Percentiles rank a stretch among this genome's conserved stretches.
phyloP scores from a whole-genome alignment of 1,140 invertebrate species.

The Procambarus virginalis region DNA sequence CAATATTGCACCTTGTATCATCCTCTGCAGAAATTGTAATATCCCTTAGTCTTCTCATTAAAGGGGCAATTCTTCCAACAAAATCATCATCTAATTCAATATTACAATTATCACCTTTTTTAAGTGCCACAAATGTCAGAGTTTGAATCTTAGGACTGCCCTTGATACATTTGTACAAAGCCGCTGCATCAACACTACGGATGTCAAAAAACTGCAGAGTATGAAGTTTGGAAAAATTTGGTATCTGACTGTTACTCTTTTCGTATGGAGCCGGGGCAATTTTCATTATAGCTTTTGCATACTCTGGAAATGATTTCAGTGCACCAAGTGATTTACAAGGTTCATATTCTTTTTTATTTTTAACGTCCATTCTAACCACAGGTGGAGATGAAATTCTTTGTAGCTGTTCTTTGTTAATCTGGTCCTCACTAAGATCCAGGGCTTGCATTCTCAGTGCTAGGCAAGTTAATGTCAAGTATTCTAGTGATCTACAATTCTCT shows the following conservation, averaged over 20 bases:
- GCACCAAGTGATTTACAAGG: background rate
- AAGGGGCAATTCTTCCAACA: background rate
- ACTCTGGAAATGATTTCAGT: background rate
- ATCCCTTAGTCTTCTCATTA: background rate
- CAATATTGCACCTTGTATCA: background rate
- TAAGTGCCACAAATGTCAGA: background rate
- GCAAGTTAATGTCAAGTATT: background rate
- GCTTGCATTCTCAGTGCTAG: background rate
- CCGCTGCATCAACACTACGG: background rate
- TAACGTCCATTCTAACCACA: background rate
- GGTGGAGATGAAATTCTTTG: background rate
- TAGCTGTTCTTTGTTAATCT: background rate
- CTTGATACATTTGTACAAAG: constrained; percentile 15
- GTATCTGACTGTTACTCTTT: background rate
- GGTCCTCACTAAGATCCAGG: background rate
- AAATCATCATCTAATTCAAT: constrained; percentile 5
- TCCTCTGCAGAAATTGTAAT: background rate
- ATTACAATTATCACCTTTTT: background rate
- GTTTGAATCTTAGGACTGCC: background rate
- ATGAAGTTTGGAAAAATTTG: background rate
- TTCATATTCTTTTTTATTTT: background rate
- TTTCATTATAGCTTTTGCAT: background rate
- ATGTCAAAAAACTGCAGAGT: background rate
- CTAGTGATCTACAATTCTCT: background rate
- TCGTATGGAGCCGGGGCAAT: constrained; percentile 1